Evolutionary conservation across 1,140 invertebrate genomes (phyloP).

Genomic region (Drosophila sp.): DNA sequence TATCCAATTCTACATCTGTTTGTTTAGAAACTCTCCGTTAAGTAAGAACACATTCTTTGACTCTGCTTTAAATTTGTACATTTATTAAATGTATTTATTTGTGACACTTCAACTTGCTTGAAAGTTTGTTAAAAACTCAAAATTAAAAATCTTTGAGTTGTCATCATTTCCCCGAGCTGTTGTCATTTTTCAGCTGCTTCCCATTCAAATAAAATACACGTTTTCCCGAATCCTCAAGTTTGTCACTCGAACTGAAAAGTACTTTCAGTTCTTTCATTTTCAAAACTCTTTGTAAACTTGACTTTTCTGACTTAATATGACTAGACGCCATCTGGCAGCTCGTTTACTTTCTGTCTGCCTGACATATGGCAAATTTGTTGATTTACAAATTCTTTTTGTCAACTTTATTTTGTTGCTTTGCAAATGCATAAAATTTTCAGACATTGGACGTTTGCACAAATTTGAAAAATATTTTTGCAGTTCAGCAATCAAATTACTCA

Average conservation of each 20-base stretch:
- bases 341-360: slow-evolving; percentile 8
- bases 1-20: no score
- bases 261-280: slow-evolving; percentile 22
- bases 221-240: slow-evolving; percentile 23
- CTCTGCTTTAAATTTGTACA: no score
- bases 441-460: not conserved
- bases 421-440: slow-evolving; percentile 3
- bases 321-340: slow-evolving; percentile 30
- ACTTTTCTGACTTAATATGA: slow-evolving; percentile 8
- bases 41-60: no score
- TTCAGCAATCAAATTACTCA: slow-evolving; percentile 64
- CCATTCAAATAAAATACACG: slow-evolving; percentile 15
- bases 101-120: not conserved
- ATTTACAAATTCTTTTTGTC: not conserved
- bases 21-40: no score
- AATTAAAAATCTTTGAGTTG: slow-evolving; percentile 5
- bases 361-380: slow-evolving; percentile 37
- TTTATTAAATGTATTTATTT: not conserved
- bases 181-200: slow-evolving; percentile 40
- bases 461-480: slow-evolving; percentile 49
- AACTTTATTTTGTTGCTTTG: no score
- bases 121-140: slow-evolving; percentile 16
- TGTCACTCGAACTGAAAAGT: slow-evolving; percentile 21
- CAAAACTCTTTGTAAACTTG: slow-evolving; percentile 19
- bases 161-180: slow-evolving; percentile 4